These are phyloP conservation scores for Margaritifera margaritifera DNA, from an alignment of 2,888 invertebrate genomes.

Conservation along the genomic window DNA sequence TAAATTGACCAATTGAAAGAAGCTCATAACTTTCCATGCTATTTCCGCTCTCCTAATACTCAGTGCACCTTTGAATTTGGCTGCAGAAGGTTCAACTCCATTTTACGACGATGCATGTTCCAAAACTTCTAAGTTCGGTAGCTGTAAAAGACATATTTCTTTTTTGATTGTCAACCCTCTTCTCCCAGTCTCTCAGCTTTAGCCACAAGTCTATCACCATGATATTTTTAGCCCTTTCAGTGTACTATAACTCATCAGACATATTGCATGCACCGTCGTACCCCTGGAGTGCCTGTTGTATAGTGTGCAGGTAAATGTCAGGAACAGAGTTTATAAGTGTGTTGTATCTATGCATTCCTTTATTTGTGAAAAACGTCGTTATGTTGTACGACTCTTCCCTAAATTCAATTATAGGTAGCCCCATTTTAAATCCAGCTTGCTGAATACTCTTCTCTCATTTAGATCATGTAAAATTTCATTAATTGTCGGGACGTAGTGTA, in stretches of 20 bases:
- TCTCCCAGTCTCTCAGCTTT: conserved; percentile 15
- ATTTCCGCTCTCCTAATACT: conserved; percentile 23
- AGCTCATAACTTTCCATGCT: conserved; percentile 34
- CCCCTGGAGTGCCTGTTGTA: conserved; percentile 20
- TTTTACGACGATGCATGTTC: conserved; percentile 21
- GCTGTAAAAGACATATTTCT: conserved; percentile 31
- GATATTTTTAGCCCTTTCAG: conserved; percentile 25
- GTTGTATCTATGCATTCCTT: conserved; percentile 37
- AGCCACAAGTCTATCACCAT: conserved; percentile 22
- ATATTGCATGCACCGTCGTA: too few species aligned
- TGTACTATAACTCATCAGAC: too few species aligned
- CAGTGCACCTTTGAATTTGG: conserved; percentile 26
- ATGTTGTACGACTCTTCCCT: too few species aligned
- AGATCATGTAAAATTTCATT: conserved; percentile 28
- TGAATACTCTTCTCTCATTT: conserved; percentile 35
- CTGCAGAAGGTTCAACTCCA: conserved; percentile 21
- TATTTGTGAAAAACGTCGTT: conserved; percentile 46
- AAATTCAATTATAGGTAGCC: conserved; percentile 46
- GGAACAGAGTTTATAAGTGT: conserved; percentile 31
- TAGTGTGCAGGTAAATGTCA: conserved; percentile 39
- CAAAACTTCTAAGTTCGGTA: conserved; percentile 29
- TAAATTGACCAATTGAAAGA: conserved; percentile 24
- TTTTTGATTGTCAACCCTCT: conserved; percentile 28
- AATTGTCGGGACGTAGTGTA: conserved; percentile 24
- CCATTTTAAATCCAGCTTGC: conserved; percentile 46